Evolutionary conservation across 2,113 vertebrate species (phyloP).

Genomic region (Atrichornis clamosus): DNA sequence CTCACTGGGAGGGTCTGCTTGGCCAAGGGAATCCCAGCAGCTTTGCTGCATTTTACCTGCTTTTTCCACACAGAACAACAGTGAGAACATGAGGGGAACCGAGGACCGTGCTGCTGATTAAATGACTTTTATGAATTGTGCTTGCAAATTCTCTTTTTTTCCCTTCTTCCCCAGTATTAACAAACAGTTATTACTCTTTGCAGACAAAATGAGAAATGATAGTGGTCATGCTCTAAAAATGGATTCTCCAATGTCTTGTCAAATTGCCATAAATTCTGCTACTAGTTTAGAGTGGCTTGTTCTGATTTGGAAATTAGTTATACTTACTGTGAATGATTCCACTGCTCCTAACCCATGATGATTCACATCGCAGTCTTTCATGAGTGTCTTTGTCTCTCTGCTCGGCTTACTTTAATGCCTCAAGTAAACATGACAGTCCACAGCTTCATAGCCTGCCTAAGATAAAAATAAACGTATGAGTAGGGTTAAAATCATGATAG

Average conservation of each 20-base stretch:
- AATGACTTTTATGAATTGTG: background rate
- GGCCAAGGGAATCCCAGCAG: background rate
- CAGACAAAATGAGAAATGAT: background rate
- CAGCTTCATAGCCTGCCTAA: background rate
- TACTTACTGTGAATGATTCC: background rate
- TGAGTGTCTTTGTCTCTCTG: background rate
- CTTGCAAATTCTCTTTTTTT: background rate
- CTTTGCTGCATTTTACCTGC: background rate
- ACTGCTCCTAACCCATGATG: background rate
- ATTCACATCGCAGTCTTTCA: background rate
- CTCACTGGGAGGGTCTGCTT: background rate
- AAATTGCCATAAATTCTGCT: background rate
- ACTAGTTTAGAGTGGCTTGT: background rate
- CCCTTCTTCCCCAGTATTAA: background rate
- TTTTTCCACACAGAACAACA: background rate
- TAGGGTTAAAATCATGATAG: background rate
- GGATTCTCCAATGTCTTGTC: background rate
- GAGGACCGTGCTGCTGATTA: background rate
- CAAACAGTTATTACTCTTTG: background rate
- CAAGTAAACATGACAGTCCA: background rate
- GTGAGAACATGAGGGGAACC: background rate
- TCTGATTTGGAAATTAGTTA: background rate
- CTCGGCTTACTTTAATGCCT: background rate
- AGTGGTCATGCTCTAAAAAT: background rate
- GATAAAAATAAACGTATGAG: background rate